These are phyloP conservation scores for Folsomia manolachei DNA, from an alignment of 2,888 invertebrate species.

Conservation along the genomic window DNA sequence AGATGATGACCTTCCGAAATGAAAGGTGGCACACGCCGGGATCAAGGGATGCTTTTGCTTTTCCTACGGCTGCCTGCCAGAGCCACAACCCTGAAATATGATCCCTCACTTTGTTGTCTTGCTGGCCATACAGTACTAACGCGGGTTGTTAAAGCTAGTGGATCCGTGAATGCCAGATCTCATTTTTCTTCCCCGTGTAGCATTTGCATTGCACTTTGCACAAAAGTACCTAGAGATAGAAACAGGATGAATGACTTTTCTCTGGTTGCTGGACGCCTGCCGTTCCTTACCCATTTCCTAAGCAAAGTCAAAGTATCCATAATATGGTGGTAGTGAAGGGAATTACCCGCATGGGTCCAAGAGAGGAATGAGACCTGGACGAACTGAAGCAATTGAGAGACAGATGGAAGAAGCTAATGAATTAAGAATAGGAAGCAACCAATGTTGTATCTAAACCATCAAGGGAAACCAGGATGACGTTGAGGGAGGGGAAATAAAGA, in stretches of 20 bases:
- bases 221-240: background rate
- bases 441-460: too few species aligned
- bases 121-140: too few species aligned
- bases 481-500: slow-evolving; percentile 11
- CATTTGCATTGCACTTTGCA: too few species aligned
- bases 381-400: too few species aligned
- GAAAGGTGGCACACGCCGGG: background rate
- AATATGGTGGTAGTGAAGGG: background rate
- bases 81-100: background rate
- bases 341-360: slow-evolving; percentile 10
- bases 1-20: too few species aligned
- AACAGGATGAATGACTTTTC: background rate
- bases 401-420: slow-evolving; percentile 16
- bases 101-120: background rate
- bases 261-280: background rate
- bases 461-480: background rate
- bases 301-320: too few species aligned
- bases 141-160: too few species aligned
- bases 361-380: too few species aligned
- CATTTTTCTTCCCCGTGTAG: too few species aligned
- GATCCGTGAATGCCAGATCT: too few species aligned
- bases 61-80: too few species aligned
- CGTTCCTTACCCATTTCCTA: background rate
- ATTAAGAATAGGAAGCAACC: background rate
- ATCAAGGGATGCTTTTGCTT: background rate